Evolutionary conservation across 2,113 vertebrate species (phyloP).

Genomic region (Caracal caracal): DNA sequence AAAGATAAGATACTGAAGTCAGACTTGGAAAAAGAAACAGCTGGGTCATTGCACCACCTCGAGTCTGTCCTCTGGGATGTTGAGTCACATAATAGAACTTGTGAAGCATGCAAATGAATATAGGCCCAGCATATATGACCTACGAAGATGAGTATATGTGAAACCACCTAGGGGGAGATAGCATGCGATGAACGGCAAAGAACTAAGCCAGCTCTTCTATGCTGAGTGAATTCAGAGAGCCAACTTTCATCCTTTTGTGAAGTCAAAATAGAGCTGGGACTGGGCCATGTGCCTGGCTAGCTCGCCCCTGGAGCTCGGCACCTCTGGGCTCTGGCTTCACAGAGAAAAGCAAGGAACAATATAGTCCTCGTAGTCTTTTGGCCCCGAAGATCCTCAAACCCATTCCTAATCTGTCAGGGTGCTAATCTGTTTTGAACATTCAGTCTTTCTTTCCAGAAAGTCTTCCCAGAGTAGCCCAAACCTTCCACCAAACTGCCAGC

Average conservation of each 20-base stretch:
- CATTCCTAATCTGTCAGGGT: constrained; percentile 34
- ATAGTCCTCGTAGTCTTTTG: not conserved
- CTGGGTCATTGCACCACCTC: not conserved
- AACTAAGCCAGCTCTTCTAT: not conserved
- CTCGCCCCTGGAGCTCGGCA: not conserved
- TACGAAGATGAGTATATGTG: not conserved
- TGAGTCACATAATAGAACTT: not conserved
- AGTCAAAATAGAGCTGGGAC: not conserved
- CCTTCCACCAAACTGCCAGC: constrained; percentile 39
- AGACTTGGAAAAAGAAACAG: not conserved
- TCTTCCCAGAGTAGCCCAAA: constrained; percentile 21
- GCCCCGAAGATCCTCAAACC: not conserved
- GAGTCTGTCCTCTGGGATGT: not conserved
- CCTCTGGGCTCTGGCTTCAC: constrained; percentile 54
- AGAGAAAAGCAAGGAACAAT: constrained; percentile 32
- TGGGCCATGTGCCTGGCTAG: not conserved
- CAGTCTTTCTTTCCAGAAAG: constrained; percentile 55
- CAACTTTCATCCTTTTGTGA: not conserved
- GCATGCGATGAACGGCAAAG: not conserved
- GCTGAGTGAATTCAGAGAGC: not conserved
- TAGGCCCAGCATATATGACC: not conserved
- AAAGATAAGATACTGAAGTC: not conserved
- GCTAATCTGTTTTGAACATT: constrained; percentile 67
- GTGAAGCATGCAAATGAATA: not conserved
- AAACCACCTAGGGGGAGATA: not conserved